Evolutionary conservation across 2,797 vertebrate genomes (phyloP), one percentile per base, ranked within the genome.

Genomic region (Urophycis tenuis): DNA sequence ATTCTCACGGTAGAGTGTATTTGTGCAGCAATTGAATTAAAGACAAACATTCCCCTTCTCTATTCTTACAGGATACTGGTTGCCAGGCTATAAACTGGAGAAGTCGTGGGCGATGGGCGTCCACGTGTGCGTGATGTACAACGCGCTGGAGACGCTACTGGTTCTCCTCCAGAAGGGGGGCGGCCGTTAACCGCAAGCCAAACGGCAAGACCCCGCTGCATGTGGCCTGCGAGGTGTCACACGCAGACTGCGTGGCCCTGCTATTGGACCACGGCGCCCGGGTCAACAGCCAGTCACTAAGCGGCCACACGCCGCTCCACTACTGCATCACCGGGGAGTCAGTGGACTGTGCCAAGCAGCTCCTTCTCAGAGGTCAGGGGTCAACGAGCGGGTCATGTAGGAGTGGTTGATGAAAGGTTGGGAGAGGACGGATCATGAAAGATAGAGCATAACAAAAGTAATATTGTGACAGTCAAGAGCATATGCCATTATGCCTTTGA

Each of bases 141-240:
- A 96, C 7, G 93, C 96, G 0, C 78, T 96, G 86, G 96, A 96
- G 81, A 93, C 95, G 0, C 94, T 97, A 1, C 71, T 83, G 11
- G 92, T 95, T 15, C 92, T 99, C 5, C 89, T 99, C 78, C 87
- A 95, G 78, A 92, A 95, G 74, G 94, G 94, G 96, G 3, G 96
- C 97, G 0, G 91, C 95, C 0, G 85, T 98, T 88, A 97, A 98
- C 91, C 92, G 87, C 69, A 94, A 92, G 82, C 97, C 98, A 67
- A 99, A 98, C 0, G 98, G 98, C 64, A 99, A 99, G 92, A 95
- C 96, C 0, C 96, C 97, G 0, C 93, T 99, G 81, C 98, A 99
- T 0, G 90, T 99, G 64, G 96, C 97, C 5, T 98, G 96, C 72
- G 92, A 95, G 74, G 88, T 89, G 35, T 93, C 94, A 75, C 94